Base-by-base conservation (phyloP, 2,113 vertebrate species). In the Phyllostomus discolor region DNA sequence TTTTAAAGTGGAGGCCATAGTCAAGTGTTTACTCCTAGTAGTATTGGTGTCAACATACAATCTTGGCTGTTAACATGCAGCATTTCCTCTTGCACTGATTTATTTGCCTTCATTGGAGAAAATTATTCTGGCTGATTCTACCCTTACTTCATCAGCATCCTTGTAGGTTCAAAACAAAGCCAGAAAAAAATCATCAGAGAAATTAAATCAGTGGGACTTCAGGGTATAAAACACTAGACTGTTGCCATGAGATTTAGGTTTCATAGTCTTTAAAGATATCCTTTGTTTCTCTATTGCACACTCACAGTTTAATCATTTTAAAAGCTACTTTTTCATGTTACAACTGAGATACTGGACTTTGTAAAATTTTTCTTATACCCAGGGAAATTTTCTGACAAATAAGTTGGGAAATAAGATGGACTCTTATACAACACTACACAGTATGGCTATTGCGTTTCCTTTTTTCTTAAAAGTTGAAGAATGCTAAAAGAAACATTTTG, bases 61-160 rank as follows among this genome's bases (percentile, higher is more conserved):
- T 48, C 38, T 59, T 90, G 57, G 26, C 43, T 80, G 38, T 94
- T 91, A 46, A 76, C 33, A n/a, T 62, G n/a, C 0, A 69, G 57
- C 12, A 57, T 69, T 93, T 83, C 46, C 41, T 93, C 48, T 80
- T 19, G 1, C 57, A 41, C 22, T 87, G 48, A 38, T 79, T 54
- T 57, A 54, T 95, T 48, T 92, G 28, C 22, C 52, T 87, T 94
- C n/a, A 52, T 19, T 95, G 83, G 38, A 93, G 46, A 93, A 89
- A 92, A 69, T 79, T 83, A 70, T 90, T 83, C 26, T 80, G 14
- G 64, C 24, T 83, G 17, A 90, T 84, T 88, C 24, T 20, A 70
- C 38, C 11, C 10, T 35, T 84, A 67, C 0, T 52, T 31, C 10
- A 52, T 66, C 54, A 90, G 22, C 24, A 46, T 69, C 35, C 16